Evolutionary conservation across 92 coral and sea anemone genomes (phyloP).

Genomic region (Ricordea florida): DNA sequence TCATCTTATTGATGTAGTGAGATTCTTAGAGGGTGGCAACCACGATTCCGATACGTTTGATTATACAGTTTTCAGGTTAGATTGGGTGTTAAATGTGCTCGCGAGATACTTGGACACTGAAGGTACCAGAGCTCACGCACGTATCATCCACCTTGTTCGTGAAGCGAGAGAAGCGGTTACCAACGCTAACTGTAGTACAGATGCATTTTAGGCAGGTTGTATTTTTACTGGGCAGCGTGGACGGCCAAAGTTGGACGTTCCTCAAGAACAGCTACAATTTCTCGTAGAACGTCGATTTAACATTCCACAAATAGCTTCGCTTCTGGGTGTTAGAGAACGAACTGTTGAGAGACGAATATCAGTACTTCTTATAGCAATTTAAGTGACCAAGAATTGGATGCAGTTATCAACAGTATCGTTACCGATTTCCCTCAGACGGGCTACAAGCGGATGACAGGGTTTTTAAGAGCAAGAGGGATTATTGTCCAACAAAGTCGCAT

Average conservation of each 20-base stretch:
- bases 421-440: conserved; percentile 47
- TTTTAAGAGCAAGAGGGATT: conserved; percentile 46
- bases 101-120: neutral
- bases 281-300: conserved; percentile 40
- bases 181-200: neutral
- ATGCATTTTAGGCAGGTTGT: conserved; percentile 19
- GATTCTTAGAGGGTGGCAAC: conserved; percentile 18
- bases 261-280: conserved; percentile 44
- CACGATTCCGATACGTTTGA: conserved; percentile 17
- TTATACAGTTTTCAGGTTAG: conserved; percentile 16
- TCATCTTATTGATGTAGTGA: neutral
- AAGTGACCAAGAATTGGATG: conserved; percentile 35
- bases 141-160: neutral
- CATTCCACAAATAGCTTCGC: conserved; percentile 30
- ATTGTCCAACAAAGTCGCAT: conserved; percentile 48
- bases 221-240: conserved; percentile 40
- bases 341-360: conserved; percentile 57
- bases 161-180: conserved; percentile 19
- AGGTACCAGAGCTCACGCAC: conserved; percentile 14
- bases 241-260: conserved; percentile 39
- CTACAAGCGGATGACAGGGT: conserved; percentile 51
- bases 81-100: conserved; percentile 21
- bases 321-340: conserved; percentile 52
- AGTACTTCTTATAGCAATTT: conserved; percentile 31
- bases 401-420: neutral